Conservation (phyloP, 2,113 vertebrate species). For the Actenoides hombroni region DNA sequence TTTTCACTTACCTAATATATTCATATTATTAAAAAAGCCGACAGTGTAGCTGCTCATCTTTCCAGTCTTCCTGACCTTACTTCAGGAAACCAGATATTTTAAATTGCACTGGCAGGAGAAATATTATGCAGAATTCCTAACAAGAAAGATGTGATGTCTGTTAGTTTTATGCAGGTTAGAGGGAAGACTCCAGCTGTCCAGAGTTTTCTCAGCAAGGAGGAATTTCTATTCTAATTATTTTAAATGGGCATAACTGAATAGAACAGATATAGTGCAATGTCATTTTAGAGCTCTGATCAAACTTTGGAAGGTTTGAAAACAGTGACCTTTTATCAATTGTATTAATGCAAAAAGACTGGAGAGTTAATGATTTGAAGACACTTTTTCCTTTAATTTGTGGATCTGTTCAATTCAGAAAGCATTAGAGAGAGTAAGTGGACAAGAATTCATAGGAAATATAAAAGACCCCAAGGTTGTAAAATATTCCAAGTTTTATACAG, state of each 20-base stretch:
- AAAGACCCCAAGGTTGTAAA: not conserved
- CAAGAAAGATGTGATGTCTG: not conserved
- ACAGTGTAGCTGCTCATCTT: not conserved
- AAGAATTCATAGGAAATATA: not conserved
- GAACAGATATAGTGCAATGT: not conserved
- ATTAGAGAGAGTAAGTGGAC: not conserved
- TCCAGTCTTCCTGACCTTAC: not conserved
- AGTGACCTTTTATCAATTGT: not conserved
- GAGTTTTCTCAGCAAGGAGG: not conserved
- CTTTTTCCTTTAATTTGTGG: not conserved
- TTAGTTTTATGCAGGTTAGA: not conserved
- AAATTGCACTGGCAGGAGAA: not conserved
- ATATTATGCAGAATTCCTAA: not conserved
- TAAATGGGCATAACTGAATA: not conserved
- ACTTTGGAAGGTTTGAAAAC: not conserved
- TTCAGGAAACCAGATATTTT: not conserved
- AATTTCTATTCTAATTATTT: slow-evolving; percentile 5
- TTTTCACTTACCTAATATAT: not conserved
- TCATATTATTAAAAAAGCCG: not conserved
- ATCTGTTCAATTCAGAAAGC: not conserved
- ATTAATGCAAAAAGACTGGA: not conserved
- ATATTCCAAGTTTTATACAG: not conserved
- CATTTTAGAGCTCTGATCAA: not conserved
- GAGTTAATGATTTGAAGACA: not conserved
- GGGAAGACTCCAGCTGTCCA: not conserved